These are phyloP conservation scores for Spermophilus dauricus DNA, from an alignment of 2,113 vertebrate genomes.

Conservation along the genomic window DNA sequence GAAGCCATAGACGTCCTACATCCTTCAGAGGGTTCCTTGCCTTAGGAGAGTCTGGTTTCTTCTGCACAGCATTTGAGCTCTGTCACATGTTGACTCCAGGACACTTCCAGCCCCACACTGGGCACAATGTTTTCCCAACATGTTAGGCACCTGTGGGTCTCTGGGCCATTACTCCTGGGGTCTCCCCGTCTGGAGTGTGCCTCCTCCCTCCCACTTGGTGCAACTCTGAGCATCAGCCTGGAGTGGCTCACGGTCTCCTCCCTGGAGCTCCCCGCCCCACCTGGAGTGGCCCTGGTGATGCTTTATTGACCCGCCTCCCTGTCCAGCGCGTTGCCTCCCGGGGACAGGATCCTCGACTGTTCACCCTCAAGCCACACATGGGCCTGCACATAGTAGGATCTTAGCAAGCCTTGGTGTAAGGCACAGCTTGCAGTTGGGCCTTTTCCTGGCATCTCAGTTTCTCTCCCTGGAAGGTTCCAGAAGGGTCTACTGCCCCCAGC, in stretches of 20 bases:
- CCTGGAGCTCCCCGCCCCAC: neutral
- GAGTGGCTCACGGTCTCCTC: neutral
- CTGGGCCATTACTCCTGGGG: neutral
- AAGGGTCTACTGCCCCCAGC: neutral
- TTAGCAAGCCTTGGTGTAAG: neutral
- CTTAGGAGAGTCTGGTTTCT: neutral
- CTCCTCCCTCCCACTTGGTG: neutral
- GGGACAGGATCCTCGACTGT: neutral
- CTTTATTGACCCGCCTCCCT: neutral
- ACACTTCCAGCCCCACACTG: neutral
- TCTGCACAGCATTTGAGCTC: neutral
- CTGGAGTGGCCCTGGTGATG: no score
- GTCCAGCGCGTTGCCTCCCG: fast-evolving
- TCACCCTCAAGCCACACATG: fast-evolving
- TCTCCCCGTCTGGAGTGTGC: neutral
- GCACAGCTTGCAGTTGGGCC: neutral
- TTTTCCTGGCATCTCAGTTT: fast-evolving
- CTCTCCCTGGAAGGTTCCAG: neutral
- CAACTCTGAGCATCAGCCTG: neutral
- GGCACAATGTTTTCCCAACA: neutral
- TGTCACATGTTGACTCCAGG: neutral
- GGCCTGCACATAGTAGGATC: neutral
- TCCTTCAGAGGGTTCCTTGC: neutral
- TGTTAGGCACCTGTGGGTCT: neutral
- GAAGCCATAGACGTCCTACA: neutral